A percentile compares a stretch with the other conserved stretches of the same genome.
Conservation (phyloP, 2,888 invertebrate genomes). For the Alviniconcha strummeri region DNA sequence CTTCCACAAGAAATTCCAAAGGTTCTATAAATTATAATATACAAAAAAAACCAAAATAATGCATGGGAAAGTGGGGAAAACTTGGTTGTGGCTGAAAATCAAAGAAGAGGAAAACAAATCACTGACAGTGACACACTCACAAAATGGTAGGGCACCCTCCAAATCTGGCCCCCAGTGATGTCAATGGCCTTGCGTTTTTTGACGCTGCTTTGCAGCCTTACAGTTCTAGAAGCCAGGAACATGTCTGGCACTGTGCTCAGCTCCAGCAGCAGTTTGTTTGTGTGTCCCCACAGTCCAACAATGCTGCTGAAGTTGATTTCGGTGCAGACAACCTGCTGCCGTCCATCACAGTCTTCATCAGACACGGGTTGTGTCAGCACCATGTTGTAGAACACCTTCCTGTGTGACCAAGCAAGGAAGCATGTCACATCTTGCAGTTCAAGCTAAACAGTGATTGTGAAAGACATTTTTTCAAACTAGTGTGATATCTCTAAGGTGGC, state of each 20-base stretch:
- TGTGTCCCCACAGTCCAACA: not conserved
- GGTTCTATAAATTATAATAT: no score
- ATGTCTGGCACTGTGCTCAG: not conserved
- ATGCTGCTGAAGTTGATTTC: conserved; percentile 10
- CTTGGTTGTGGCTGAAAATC: not conserved
- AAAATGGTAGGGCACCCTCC: conserved; percentile 5
- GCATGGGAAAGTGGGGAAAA: no score
- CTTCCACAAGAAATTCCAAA: no score
- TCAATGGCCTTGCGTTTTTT: not conserved
- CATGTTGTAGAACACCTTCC: conserved; percentile 7
- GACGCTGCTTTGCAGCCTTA: not conserved
- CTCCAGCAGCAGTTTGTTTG: conserved; percentile 16
- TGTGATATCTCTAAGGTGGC: no score
- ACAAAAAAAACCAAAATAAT: no score
- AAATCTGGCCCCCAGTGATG: not conserved
- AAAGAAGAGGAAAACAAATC: not conserved
- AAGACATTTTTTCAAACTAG: no score
- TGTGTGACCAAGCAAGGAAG: not conserved
- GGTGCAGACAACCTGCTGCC: not conserved
- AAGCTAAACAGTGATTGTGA: no score
- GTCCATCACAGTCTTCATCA: no score
- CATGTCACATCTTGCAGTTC: no score
- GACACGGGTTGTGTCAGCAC: not conserved
- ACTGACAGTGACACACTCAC: not conserved
- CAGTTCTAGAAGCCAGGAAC: not conserved